Base-by-base conservation (phyloP, 1,140 invertebrate genomes). In the Gryllus bimaculatus region DNA sequence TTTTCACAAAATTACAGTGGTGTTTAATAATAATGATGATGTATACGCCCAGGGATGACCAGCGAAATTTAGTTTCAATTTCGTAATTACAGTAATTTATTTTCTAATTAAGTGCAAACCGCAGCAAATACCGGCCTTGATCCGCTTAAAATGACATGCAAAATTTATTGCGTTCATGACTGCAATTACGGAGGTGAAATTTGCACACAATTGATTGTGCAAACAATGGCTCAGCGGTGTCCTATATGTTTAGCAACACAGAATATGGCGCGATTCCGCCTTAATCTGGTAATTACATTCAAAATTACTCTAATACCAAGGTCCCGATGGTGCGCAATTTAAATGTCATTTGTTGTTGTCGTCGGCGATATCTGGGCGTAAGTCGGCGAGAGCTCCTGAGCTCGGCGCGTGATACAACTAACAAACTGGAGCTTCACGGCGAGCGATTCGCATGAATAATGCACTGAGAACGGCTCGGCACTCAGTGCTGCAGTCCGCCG, bases 71-170 rank as follows among this genome's bases (percentile, higher is more conserved):
- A 66, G 54, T 66, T 66, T 66, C 54, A 66, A 66, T 18, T 66
- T 66, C 54, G 18, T 66, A 66, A 66, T 66, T 66, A 66, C 54
- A 13, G 54, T 66, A 66, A 66, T 66, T 66, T 18, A 66, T 66
- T 66, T 66, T 66, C 54, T 66, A 66, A 66, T 66, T 66, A 66
- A 66, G 54, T 66, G 54, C 18, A 66, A 66, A 66, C 54, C 54
- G 54, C 54, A 66, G 54, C 18, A 66, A 66, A 66, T 66, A 66
- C 10, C 10, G 7, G 18, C 10, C 10, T 18, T 66, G 54, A 66
- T 66, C 54, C 54, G 10, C 54, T 1, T 66, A 18, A 13, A 66
- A 66, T 66, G 54, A 66, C 54, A 10, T 10, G 54, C 54, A 66
- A 66, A 66, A 66, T 18, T 39, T 39, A 66, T 18, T 18, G 54